Conservation (phyloP, 1,140 invertebrate species). For the Drosophila guanche region DNA sequence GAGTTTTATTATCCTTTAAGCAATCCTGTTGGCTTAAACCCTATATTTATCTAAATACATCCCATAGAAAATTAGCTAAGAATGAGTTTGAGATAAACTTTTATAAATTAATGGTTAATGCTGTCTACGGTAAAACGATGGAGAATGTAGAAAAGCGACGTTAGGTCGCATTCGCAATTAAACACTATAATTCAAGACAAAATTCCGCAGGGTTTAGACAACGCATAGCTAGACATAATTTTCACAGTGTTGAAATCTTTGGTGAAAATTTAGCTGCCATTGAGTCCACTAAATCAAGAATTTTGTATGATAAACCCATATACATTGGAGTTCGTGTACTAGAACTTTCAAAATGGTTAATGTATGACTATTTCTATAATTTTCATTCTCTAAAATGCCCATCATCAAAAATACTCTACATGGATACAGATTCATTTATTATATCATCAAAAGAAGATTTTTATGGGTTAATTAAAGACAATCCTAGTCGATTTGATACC, state of each 20-base stretch:
- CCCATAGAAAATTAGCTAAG: neutral
- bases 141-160: neutral
- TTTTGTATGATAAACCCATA: constrained; percentile 1
- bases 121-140: neutral
- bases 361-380: constrained; percentile 3
- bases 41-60: constrained; percentile 1
- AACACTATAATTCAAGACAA: neutral
- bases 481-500: neutral
- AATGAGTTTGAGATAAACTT: constrained; percentile 8
- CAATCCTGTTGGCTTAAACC: constrained; percentile 6
- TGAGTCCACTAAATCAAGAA: neutral
- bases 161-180: neutral
- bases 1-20: constrained; percentile 9
- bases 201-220: constrained; percentile 6
- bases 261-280: constrained; percentile 7
- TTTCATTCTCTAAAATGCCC: neutral
- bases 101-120: constrained; percentile 1
- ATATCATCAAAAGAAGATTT: constrained; percentile 3
- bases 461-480: neutral
- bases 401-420: constrained; percentile 2
- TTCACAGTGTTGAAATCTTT: constrained; percentile 7
- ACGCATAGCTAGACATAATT: too few species aligned
- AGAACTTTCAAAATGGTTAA: constrained; percentile 1
- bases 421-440: constrained; percentile 2
- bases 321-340: neutral